These are phyloP conservation scores for Heliconius hewitsoni DNA, from an alignment of 1,140 invertebrate genomes.

Conservation along the genomic window DNA sequence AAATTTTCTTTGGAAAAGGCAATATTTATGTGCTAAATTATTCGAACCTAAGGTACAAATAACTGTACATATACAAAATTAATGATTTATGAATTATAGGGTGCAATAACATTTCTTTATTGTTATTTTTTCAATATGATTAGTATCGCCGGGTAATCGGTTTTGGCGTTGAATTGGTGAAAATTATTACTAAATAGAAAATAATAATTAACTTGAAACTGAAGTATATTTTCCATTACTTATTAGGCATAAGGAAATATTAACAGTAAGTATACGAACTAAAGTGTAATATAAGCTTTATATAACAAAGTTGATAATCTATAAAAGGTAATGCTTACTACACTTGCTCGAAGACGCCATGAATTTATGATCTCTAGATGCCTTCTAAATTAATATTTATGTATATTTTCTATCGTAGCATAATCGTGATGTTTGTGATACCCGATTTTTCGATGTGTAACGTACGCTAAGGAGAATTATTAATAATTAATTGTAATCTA, in stretches of 20 bases:
- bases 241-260: not conserved
- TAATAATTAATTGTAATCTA: constrained; percentile 12
- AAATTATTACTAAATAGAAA: not conserved
- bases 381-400: constrained; percentile 58
- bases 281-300: not conserved
- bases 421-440: constrained; percentile 60
- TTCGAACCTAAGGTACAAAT: constrained; percentile 41
- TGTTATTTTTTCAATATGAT: constrained; percentile 20
- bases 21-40: constrained; percentile 30
- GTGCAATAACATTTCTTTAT: constrained; percentile 41
- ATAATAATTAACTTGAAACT: not conserved
- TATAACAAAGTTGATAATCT: constrained; percentile 2
- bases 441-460: constrained; percentile 30
- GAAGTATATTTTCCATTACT: constrained; percentile 1
- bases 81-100: constrained; percentile 39
- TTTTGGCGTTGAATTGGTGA: constrained; percentile 8
- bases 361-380: constrained; percentile 65
- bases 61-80: constrained; percentile 45
- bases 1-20: constrained; percentile 26
- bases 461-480: constrained; percentile 35
- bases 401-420: constrained; percentile 42
- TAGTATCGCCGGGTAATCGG: not conserved
- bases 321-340: constrained; percentile 1
- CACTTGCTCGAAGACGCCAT: constrained; percentile 35
- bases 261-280: constrained; percentile 14